phyloP scores from a whole-genome alignment of 2,888 invertebrate species.

The Lycaena phlaeas region DNA sequence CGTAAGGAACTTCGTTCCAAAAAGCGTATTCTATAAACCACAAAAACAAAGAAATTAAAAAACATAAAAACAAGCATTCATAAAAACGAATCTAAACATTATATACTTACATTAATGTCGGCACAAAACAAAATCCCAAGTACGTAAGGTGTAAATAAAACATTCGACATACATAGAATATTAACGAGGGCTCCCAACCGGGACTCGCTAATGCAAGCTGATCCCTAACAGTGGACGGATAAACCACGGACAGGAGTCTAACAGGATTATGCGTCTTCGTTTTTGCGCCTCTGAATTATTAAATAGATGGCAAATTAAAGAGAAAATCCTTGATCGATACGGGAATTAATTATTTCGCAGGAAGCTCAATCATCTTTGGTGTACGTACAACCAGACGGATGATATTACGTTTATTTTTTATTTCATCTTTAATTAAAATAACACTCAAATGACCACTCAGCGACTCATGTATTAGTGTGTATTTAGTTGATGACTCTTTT shows the following conservation, averaged over 20 bases:
- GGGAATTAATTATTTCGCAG: background rate
- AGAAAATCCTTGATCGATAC: constrained; percentile 18
- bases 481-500: too few relatives aligned
- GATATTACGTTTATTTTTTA: too few relatives aligned
- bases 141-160: constrained; percentile 38
- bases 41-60: too few relatives aligned
- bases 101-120: background rate
- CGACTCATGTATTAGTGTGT: too few relatives aligned
- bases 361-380: too few relatives aligned
- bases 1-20: too few relatives aligned
- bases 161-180: constrained; percentile 60
- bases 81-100: too few relatives aligned
- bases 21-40: too few relatives aligned
- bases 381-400: too few relatives aligned
- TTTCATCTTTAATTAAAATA: too few relatives aligned
- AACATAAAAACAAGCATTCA: too few relatives aligned
- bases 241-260: constrained; percentile 35
- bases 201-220: constrained; percentile 45
- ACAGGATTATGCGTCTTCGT: constrained; percentile 54
- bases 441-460: too few relatives aligned
- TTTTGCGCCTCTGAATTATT: constrained; percentile 45
- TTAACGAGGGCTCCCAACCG: constrained; percentile 39
- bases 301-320: constrained; percentile 26
- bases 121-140: constrained; percentile 9
- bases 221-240: constrained; percentile 34